Conservation (phyloP, 2,113 vertebrate species). For the Montifringilla adamsi region DNA sequence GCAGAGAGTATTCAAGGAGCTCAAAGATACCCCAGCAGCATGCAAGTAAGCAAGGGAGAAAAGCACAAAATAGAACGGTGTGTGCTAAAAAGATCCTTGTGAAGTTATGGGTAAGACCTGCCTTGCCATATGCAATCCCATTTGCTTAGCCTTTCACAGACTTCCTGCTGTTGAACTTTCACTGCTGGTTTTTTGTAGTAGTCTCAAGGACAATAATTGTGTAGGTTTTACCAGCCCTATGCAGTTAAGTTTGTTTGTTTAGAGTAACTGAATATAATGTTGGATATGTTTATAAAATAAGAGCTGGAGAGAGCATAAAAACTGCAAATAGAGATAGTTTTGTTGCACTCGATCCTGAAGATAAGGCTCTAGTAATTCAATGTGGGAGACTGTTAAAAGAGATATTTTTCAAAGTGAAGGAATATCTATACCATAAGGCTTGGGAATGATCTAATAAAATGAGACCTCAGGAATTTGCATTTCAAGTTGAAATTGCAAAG, state of each 20-base stretch:
- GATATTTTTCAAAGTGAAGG: neutral
- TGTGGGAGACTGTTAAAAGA: neutral
- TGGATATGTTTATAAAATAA: constrained; percentile 10
- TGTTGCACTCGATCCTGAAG: neutral
- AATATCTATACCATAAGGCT: neutral
- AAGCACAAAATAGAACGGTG: fast-evolving
- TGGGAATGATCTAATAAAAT: neutral
- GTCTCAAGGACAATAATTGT: neutral
- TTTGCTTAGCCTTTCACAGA: neutral
- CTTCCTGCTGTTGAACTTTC: neutral
- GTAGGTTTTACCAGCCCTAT: neutral
- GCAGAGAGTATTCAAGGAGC: neutral
- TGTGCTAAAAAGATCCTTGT: neutral
- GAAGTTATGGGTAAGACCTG: neutral
- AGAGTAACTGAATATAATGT: neutral
- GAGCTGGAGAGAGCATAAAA: neutral
- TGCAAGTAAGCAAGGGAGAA: neutral
- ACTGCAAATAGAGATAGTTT: neutral
- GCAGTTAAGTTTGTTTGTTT: neutral
- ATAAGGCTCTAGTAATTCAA: neutral
- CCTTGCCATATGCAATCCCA: neutral
- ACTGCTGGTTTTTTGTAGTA: neutral
- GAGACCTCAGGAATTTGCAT: neutral
- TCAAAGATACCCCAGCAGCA: neutral
- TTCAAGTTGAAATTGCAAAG: neutral